A percentile compares a stretch with the other conserved stretches of the same genome.
Evolutionary conservation across 2,113 vertebrate species (phyloP).

Genomic region (Thryonomys swinderianus): DNA sequence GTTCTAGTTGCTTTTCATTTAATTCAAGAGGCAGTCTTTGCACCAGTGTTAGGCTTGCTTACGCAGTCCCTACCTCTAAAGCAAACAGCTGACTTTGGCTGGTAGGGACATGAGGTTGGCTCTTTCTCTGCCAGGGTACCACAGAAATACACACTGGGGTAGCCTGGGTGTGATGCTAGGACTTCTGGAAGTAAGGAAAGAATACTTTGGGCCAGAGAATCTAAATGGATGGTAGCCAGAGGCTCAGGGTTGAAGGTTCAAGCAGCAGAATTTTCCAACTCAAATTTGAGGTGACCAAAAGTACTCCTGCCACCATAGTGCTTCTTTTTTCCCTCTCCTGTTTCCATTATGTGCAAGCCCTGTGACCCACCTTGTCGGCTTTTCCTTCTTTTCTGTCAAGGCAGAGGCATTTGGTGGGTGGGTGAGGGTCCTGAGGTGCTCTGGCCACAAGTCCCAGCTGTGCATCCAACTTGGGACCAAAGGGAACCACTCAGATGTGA

Average conservation of each 20-base stretch:
- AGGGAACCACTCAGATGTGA: conserved; percentile 50
- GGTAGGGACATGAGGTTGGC: conserved; percentile 18
- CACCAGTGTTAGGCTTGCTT: conserved; percentile 54
- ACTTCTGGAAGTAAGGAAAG: conserved; percentile 48
- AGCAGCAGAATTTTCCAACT: conserved; percentile 69
- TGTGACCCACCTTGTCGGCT: conserved; percentile 44
- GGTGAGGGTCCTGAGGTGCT: conserved; percentile 61
- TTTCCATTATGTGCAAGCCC: conserved; percentile 38
- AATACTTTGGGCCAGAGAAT: conserved; percentile 48
- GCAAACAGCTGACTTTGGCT: conserved; percentile 45
- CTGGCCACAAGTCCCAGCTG: conserved; percentile 46
- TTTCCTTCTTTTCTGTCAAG: conserved; percentile 44
- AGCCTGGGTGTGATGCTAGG: conserved; percentile 26
- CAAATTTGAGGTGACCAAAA: conserved; percentile 38
- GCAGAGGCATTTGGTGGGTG: conserved; percentile 54
- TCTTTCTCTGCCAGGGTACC: conserved; percentile 47
- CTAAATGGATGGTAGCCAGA: conserved; percentile 50
- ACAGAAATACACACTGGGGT: not conserved
- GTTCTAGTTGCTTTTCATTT: not conserved
- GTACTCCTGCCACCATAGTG: conserved; percentile 27
- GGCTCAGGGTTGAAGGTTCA: conserved; percentile 62
- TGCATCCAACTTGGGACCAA: conserved; percentile 56
- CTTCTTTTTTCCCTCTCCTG: conserved; percentile 25
- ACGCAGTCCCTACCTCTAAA: conserved; percentile 59
- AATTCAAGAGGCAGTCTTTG: conserved; percentile 66